A percentile compares a stretch with the other conserved stretches of the same genome.
These are phyloP conservation scores for Micromesistius poutassou DNA, from an alignment of 2,797 vertebrate species.

Conservation along the genomic window DNA sequence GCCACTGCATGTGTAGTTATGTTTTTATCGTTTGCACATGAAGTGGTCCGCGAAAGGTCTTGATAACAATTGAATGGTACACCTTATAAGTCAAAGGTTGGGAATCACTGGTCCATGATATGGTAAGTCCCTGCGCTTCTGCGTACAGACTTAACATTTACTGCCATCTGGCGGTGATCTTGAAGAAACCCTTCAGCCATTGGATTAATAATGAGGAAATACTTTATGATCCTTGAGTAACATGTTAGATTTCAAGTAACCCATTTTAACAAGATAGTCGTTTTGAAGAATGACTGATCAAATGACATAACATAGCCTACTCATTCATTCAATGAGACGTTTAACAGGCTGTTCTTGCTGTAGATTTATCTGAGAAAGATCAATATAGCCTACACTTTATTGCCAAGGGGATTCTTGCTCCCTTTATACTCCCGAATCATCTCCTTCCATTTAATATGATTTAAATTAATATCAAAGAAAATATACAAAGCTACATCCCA, in stretches of 20 bases:
- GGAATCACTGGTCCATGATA: too few species aligned
- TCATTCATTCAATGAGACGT: background rate
- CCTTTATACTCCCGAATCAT: background rate
- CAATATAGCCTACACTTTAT: background rate
- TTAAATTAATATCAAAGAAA: background rate
- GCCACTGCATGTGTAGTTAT: too few species aligned
- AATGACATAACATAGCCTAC: background rate
- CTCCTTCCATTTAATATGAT: background rate
- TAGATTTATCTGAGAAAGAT: background rate
- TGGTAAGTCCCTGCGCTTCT: background rate
- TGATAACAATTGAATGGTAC: background rate
- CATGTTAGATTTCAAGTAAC: background rate
- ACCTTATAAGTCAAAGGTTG: background rate
- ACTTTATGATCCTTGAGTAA: background rate
- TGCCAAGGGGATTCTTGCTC: background rate
- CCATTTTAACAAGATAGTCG: background rate
- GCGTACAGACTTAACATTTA: background rate
- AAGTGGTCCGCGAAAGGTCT: background rate
- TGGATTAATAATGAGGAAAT: background rate
- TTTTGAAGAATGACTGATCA: background rate
- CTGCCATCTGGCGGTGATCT: background rate
- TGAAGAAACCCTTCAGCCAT: background rate
- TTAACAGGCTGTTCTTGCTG: background rate
- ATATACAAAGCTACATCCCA: background rate
- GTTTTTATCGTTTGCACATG: too few species aligned